Base-by-base conservation (phyloP, 2,888 invertebrate genomes). In the Dione vanillae region DNA sequence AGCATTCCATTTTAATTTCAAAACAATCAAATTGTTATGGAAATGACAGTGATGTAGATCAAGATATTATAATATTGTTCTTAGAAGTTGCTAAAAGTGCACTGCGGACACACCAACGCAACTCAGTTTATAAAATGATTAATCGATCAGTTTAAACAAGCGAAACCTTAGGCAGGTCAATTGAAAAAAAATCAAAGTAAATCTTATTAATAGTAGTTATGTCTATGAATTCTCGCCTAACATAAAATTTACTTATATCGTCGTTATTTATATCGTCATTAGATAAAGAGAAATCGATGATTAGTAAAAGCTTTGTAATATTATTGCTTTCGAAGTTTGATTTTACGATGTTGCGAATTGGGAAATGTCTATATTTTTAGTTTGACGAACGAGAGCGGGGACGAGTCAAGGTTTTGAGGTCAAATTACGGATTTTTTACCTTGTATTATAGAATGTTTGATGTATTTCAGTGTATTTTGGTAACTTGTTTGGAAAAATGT, bases 341-440 rank as follows among this genome's bases (percentile, higher is more conserved):
- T 35, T 61, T 61, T 45, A 54, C 41, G 43, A 56, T 43, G 16
- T 20, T 35, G 65, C 56, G 43, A 35, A 66, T 66, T 45, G 52
- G 19, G 35, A 65, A 68, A 58, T 16, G 51, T 61, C 59, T 58
- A 67, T 64, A 71, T 62, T 56, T 71, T 54, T 67, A 61, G 70
- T 41, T 20, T 43, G 49, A 27, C 19, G 45, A 35, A 45, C 61
- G 45, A 47, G 66, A 61, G 41, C 35, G 37, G 58, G 64, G 66
- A 62, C 54, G 62, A 62, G 62, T 64, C 70, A 71, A 71, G 66
- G 70, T 70, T 70, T 62, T 14, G 62, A 67, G 70, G 67, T 70
- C 70, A 70, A 64, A 70, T 70, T 67, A 64, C 67, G 67, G 52
- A 40, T 51, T 64, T 64, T 62, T 51, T 49, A 49, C 64, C 49